Conservation (phyloP, 2,888 invertebrate species). For the Catocala nupta region DNA sequence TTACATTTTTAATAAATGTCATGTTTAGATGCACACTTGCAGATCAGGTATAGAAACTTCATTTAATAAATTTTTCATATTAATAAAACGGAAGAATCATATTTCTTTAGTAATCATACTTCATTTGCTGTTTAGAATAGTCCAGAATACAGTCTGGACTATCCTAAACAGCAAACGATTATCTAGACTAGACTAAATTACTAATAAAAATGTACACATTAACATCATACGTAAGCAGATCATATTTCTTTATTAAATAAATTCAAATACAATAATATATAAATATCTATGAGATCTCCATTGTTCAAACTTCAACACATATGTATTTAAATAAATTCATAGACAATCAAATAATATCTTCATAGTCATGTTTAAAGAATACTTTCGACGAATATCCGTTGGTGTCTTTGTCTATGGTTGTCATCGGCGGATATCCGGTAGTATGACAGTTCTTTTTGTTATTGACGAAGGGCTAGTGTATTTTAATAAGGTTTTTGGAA, state of each 20-base stretch:
- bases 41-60: too few species aligned
- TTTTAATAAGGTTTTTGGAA: constrained; percentile 12
- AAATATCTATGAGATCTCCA: neutral
- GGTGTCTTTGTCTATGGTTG: constrained; percentile 45
- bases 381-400: constrained; percentile 24
- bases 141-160: too few species aligned
- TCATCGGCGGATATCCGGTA: constrained; percentile 62
- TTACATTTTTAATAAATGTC: too few species aligned
- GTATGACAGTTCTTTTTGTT: constrained; percentile 43
- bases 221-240: too few species aligned
- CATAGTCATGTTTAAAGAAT: constrained; percentile 15
- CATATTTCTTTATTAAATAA: neutral
- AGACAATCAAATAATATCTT: constrained; percentile 11
- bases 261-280: neutral
- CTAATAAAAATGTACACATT: too few species aligned
- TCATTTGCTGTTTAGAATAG: too few species aligned
- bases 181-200: too few species aligned
- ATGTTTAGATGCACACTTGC: too few species aligned
- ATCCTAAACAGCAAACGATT: too few species aligned
- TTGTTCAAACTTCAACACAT: neutral
- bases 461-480: constrained; percentile 42
- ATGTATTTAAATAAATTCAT: constrained; percentile 16
- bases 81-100: too few species aligned
- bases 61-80: too few species aligned
- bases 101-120: too few species aligned